Base-by-base conservation (phyloP, 1,140 invertebrate species). In the Drosophila pandora region DNA sequence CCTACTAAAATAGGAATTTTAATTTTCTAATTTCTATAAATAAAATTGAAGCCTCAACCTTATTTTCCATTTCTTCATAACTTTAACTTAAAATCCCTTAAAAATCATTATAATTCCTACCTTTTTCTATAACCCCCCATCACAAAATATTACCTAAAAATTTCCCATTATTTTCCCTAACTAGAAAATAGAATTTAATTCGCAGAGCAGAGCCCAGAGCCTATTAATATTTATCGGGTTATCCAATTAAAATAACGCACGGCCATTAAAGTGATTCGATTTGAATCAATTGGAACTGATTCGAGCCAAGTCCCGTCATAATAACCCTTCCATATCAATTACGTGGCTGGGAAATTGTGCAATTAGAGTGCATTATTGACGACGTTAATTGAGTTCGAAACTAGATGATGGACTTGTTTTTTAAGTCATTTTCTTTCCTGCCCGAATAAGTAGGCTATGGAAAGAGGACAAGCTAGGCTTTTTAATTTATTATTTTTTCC, bases 311-410 rank as follows among this genome's bases (percentile, higher is more conserved):
- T 22, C 21, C 2, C 8, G 21, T 64, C 47, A 45, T 67, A 64
- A 67, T 64, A 64, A 43, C 63, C 60, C 21, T 34, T 67, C 60
- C 32, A 37, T 67, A 64, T 67, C 63, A 67, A 67, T 67, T 67
- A 67, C 63, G 60, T 37, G 25, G 22, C 3, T 65, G 37, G 47
- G 32, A 50, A 67, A 67, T 53, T 64, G 28, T 53, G 28, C 63
- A 67, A 67, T 64, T 52, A 64, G 22, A 67, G 39, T 67, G 63
- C 63, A 67, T 67, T 67, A 67, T 65, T 52, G 34, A 67, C 63
- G 34, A 67, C 60, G 60, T 34, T 67, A 67, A 67, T 67, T 64
- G 60, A 67, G 63, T 64, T 67, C 25, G 1, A 45, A 43, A 22
- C 7, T 8, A 21, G 43, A 22, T 45, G 41, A 10, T 10, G 5